Percentiles rank a stretch among this genome's conserved stretches.
Evolutionary conservation across 2,113 vertebrate species (phyloP).

Genomic region (Condylura cristata): DNA sequence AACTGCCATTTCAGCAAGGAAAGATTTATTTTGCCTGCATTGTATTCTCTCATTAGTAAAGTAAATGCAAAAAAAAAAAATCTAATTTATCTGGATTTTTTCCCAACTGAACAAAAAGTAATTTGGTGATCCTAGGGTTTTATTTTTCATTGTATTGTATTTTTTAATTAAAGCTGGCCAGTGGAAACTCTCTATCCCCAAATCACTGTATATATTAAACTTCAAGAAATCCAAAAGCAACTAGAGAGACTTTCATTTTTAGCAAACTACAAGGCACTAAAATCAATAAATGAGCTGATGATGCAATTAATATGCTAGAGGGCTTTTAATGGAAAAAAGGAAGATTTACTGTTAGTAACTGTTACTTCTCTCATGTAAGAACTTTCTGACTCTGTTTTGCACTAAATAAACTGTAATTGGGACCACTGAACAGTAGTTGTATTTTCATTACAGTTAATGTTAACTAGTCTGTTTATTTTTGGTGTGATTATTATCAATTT

Average conservation of each 20-base stretch:
- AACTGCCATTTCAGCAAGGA: conserved; percentile 82
- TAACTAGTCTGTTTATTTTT: conserved; percentile 65
- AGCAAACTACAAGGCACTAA: conserved; percentile 42
- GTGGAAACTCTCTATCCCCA: conserved; percentile 73
- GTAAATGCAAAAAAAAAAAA: conserved; percentile 71
- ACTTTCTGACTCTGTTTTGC: conserved; percentile 49
- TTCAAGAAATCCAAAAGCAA: conserved; percentile 61
- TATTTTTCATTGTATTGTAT: conserved; percentile 77
- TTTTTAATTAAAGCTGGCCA: conserved; percentile 81
- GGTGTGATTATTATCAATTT: conserved; percentile 24
- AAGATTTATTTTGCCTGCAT: conserved; percentile 74
- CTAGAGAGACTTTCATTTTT: conserved; percentile 55
- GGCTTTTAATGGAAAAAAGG: conserved; percentile 37
- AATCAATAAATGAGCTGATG: conserved; percentile 56
- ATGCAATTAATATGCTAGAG: conserved; percentile 59
- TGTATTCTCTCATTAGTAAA: conserved; percentile 76
- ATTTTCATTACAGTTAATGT: conserved; percentile 57
- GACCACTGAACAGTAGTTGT: conserved; percentile 41
- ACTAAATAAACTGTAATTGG: conserved; percentile 52
- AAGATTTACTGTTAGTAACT: conserved; percentile 30
- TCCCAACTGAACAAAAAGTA: conserved; percentile 60
- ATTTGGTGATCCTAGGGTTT: conserved; percentile 70
- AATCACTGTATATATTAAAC: conserved; percentile 64
- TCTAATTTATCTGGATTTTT: conserved; percentile 75
- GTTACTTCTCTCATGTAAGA: conserved; percentile 32